Evolutionary conservation across 2,113 vertebrate genomes (phyloP).

Genomic region (Sorex araneus): DNA sequence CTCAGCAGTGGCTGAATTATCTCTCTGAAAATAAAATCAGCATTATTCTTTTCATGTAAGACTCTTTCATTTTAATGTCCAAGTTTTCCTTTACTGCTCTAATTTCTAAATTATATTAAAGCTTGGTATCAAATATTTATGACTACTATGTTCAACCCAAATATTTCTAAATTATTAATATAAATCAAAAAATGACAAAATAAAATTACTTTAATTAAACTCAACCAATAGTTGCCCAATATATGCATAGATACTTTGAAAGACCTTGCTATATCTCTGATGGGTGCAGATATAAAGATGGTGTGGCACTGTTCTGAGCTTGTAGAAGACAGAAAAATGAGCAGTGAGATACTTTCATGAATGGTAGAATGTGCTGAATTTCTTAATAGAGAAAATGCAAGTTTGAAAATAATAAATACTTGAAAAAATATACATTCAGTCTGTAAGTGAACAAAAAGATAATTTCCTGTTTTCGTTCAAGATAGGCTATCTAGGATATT

Average conservation of each 20-base stretch:
- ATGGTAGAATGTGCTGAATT: neutral
- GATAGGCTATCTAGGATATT: neutral
- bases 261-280: neutral
- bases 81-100: neutral
- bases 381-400: slow-evolving; percentile 10
- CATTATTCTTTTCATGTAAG: neutral
- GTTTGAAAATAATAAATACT: slow-evolving; percentile 1
- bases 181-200: neutral
- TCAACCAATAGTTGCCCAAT: neutral
- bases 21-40: neutral
- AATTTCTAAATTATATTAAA: slow-evolving; percentile 32
- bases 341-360: neutral
- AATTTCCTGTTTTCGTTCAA: neutral
- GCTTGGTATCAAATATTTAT: neutral
- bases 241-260: neutral
- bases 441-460: neutral
- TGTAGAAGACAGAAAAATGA: slow-evolving; percentile 3
- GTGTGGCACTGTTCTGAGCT: neutral
- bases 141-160: neutral
- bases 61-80: neutral
- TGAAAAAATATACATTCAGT: slow-evolving; percentile 13
- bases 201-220: neutral
- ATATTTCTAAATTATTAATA: neutral
- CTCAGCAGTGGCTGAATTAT: neutral
- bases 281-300: neutral